Conservation (phyloP, 1,140 invertebrate genomes). For the Euglossa dilemma region DNA sequence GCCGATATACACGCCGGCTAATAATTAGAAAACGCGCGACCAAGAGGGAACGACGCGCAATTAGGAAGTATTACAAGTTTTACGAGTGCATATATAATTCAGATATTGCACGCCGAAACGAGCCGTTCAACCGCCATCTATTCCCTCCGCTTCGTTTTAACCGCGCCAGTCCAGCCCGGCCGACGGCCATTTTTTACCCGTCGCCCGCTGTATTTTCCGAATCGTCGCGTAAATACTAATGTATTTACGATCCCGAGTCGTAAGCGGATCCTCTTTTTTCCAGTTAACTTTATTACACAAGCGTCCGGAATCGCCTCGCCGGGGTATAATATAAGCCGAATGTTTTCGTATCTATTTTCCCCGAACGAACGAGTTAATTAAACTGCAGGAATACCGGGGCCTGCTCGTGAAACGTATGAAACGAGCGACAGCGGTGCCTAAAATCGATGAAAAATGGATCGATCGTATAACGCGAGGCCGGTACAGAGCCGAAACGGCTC, state of each 20-base stretch:
- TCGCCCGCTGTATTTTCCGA: conserved; percentile 14
- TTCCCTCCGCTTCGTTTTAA: not conserved
- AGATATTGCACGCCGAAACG: conserved; percentile 37
- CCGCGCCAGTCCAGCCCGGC: not conserved
- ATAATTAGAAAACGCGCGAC: conserved; percentile 51
- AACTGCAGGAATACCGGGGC: conserved; percentile 8
- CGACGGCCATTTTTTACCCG: conserved; percentile 21
- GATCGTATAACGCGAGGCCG: conserved; percentile 1
- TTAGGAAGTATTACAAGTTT: conserved; percentile 57
- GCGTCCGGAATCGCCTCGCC: not conserved
- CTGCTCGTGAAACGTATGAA: not conserved
- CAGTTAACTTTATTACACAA: conserved; percentile 31
- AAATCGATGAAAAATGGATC: conserved; percentile 35
- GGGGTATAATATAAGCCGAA: conserved; percentile 4
- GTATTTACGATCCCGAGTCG: conserved; percentile 22
- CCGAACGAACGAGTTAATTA: conserved; percentile 43
- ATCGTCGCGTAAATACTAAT: conserved; percentile 48
- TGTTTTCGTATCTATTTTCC: conserved; percentile 19
- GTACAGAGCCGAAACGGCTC: not conserved
- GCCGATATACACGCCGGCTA: conserved; percentile 37
- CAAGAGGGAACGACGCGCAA: conserved; percentile 45
- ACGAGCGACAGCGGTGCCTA: conserved; percentile 20
- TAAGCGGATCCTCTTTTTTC: not conserved
- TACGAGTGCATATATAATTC: conserved; percentile 55
- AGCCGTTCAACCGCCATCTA: not conserved